Evolutionary conservation across 1,140 invertebrate genomes (phyloP), one percentile per base, ranked within the genome.

Genomic region (Microplitis mediator): DNA sequence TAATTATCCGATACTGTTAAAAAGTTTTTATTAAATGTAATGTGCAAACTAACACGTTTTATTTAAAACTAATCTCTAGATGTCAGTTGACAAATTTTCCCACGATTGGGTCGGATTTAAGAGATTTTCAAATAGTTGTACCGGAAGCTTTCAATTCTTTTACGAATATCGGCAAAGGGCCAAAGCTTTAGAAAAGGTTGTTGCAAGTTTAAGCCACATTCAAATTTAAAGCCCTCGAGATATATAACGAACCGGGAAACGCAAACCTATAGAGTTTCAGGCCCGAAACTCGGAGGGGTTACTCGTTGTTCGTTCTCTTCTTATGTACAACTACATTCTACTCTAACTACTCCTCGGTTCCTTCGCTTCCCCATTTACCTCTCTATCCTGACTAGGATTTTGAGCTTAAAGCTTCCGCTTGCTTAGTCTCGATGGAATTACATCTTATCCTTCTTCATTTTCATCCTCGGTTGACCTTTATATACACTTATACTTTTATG

Each of bases 351-450:
- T 58, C 52, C 56, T 58, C 13, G 0, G 13, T 11, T 23, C 16
- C n/a, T 54, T 54, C 6, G 31, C 11, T 60, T 32, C 58, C 31
- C 6, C 45, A n/a, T 11, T 45, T 35, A 11, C 36, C 32, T 23
- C 23, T 54, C 39, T 45, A 11, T 61, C 36, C 23, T 34, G 16
- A 35, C 58, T 6, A 52, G 69, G 69, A 71, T 71, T 70, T 62
- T n/a, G 35, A 34, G 69, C 69, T 71, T 71, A 63, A 61, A 63
- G 39, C 69, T 62, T 54, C 61, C 69, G 60, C 60, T n/a, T 71
- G 60, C 39, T 71, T 63, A 60, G 32, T 32, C 34, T 34, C 52
- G 34, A 36, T 11, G 60, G 69, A 35, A 71, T 71, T 71, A 71
- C 16, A 50, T 71, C 66, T 68, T 68, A 68, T 68, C 66, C 64